A percentile compares a stretch with the other conserved stretches of the same genome.
These are phyloP conservation scores for Drosophila setifemur DNA, from an alignment of 1,140 invertebrate genomes.

Conservation along the genomic window DNA sequence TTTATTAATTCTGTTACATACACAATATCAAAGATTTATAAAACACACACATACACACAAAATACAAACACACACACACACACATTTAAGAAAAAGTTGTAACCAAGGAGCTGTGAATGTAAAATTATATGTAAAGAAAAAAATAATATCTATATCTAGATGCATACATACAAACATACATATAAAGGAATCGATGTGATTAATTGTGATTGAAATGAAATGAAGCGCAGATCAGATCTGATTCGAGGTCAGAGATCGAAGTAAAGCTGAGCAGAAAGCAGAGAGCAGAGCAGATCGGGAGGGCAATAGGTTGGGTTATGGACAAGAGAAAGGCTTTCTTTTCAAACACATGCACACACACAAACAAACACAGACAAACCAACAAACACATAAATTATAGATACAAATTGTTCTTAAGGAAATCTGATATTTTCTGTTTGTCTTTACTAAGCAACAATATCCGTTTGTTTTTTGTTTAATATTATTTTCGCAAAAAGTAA, in stretches of 20 bases:
- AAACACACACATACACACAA: slow-evolving; percentile 40
- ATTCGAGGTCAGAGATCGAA: slow-evolving; percentile 35
- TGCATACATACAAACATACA: slow-evolving; percentile 58
- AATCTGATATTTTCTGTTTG: slow-evolving; percentile 42
- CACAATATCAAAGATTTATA: slow-evolving; percentile 53
- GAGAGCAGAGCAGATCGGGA: neutral
- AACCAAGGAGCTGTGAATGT: slow-evolving; percentile 81
- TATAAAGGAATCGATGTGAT: slow-evolving; percentile 77
- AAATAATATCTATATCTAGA: slow-evolving; percentile 49
- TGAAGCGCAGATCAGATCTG: slow-evolving; percentile 48
- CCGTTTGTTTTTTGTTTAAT: slow-evolving; percentile 27
- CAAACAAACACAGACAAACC: slow-evolving; percentile 19
- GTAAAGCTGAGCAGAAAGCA: slow-evolving; percentile 1
- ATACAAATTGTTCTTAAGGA: slow-evolving; percentile 17
- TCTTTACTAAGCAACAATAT: slow-evolving; percentile 21
- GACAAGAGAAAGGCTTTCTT: slow-evolving; percentile 58
- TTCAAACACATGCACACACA: slow-evolving; percentile 50
- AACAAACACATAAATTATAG: slow-evolving; percentile 37
- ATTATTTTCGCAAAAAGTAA: slow-evolving; percentile 25
- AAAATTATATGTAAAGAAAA: slow-evolving; percentile 70
- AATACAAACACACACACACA: slow-evolving; percentile 50
- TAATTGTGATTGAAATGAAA: slow-evolving; percentile 78
- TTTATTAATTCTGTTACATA: slow-evolving; percentile 56
- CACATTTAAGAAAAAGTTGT: slow-evolving; percentile 62
- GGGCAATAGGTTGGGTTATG: slow-evolving; percentile 45